phyloP scores from a whole-genome alignment of 2,888 invertebrate species.

The Chymomyza caudatula region DNA sequence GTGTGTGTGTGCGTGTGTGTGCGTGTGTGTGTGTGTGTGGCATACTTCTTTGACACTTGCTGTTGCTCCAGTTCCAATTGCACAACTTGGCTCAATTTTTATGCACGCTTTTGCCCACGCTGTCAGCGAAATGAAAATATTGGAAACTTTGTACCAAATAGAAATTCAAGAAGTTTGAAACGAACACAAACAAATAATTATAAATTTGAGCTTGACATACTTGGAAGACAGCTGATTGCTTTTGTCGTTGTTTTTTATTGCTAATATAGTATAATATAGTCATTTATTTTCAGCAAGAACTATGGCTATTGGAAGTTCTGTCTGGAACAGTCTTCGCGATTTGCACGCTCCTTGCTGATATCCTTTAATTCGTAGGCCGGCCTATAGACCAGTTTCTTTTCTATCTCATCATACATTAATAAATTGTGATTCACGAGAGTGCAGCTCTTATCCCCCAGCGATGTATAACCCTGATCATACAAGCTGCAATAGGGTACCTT shows the following conservation, averaged over 20 bases:
- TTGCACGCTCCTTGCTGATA: conserved; percentile 58
- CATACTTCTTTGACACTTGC: conserved; percentile 52
- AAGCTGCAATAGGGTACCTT: conserved; percentile 92
- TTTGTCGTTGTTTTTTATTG: neutral
- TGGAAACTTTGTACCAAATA: conserved; percentile 16
- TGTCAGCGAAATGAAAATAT: neutral
- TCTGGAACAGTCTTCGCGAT: conserved; percentile 39
- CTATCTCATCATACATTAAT: conserved; percentile 78
- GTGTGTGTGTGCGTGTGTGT: no score
- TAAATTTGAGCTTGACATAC: conserved; percentile 33
- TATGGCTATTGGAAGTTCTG: neutral
- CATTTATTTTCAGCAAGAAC: neutral
- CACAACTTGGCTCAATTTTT: conserved; percentile 1
- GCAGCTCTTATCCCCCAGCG: conserved; percentile 88
- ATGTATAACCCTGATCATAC: conserved; percentile 94
- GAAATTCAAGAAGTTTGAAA: conserved; percentile 13
- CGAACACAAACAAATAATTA: conserved; percentile 22
- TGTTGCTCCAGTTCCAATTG: conserved; percentile 44
- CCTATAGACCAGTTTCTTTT: conserved; percentile 80
- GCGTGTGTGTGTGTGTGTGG: conserved; percentile 26
- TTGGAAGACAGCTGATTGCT: no score
- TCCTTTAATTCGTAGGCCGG: conserved; percentile 83
- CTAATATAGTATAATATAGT: neutral
- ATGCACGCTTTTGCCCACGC: neutral
- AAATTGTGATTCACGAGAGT: conserved; percentile 88